Percentiles rank a stretch among this genome's conserved stretches.
Evolutionary conservation across 2,113 vertebrate species (phyloP).

Genomic region (Aptenodytes forsteri): DNA sequence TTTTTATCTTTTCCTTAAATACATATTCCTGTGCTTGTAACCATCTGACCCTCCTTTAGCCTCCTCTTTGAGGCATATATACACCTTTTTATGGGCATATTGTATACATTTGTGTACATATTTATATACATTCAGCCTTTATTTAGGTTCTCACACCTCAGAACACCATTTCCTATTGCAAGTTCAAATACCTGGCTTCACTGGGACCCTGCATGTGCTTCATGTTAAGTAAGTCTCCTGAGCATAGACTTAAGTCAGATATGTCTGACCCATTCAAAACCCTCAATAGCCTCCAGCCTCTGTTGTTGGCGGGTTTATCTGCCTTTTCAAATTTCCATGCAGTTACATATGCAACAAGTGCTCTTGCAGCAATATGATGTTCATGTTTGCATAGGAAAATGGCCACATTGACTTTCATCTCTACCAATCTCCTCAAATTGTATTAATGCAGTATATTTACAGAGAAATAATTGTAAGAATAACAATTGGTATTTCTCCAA

Average conservation of each 20-base stretch:
- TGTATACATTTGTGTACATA: not conserved
- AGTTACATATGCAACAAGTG: not conserved
- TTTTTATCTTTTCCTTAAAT: slow-evolving; percentile 9
- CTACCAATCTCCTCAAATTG: not conserved
- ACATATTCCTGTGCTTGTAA: not conserved
- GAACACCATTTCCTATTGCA: not conserved
- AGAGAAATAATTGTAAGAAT: not conserved
- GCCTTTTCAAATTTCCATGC: not conserved
- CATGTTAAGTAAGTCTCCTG: not conserved
- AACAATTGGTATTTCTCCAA: not conserved
- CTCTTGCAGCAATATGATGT: not conserved
- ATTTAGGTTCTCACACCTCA: not conserved
- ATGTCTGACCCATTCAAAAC: not conserved
- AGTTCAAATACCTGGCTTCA: not conserved
- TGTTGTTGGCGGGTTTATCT: not conserved
- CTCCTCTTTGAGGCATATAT: not conserved
- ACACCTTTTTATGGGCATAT: not conserved
- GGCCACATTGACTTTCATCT: not conserved
- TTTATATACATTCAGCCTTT: not conserved
- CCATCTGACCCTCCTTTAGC: not conserved
- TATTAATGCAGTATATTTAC: not conserved
- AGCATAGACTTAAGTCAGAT: not conserved
- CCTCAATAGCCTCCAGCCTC: not conserved
- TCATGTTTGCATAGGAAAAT: not conserved
- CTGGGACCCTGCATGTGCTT: not conserved